Conservation (phyloP, 2,113 vertebrate genomes). For the Pandion haliaetus region DNA sequence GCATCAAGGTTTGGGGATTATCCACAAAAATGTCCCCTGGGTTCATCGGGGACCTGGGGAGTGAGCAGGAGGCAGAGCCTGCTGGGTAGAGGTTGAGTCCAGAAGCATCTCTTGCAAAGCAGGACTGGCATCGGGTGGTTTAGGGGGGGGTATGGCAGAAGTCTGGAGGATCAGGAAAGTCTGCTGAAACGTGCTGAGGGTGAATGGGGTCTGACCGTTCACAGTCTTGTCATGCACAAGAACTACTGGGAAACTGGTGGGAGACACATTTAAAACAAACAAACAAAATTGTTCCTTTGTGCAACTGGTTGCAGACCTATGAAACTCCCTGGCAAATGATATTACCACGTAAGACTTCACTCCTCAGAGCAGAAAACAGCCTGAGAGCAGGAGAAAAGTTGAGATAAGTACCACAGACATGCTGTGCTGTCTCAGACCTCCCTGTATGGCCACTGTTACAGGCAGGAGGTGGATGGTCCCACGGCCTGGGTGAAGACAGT, state of each 20-base stretch:
- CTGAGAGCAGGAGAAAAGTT: background rate
- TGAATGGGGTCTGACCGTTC: background rate
- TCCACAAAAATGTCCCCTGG: background rate
- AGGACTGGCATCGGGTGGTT: background rate
- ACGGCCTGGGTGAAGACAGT: fast-evolving
- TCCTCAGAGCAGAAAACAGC: background rate
- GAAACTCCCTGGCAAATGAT: background rate
- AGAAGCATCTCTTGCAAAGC: background rate
- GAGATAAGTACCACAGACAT: background rate
- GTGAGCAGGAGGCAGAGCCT: background rate
- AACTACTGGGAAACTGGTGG: background rate
- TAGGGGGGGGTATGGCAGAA: background rate
- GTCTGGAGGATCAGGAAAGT: background rate
- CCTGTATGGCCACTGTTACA: background rate
- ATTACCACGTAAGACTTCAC: background rate
- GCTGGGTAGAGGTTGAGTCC: background rate
- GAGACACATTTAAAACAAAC: background rate
- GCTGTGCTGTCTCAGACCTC: background rate
- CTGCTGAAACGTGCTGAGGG: background rate
- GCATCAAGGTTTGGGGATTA: background rate
- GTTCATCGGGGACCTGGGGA: background rate
- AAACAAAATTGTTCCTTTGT: background rate
- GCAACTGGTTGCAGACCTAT: background rate
- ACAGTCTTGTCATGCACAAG: fast-evolving
- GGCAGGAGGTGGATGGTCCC: background rate